Percentiles rank a stretch among this genome's conserved stretches.
Evolutionary conservation across 1,140 invertebrate genomes (phyloP).

Genomic region (Neomicropteryx cornuta): DNA sequence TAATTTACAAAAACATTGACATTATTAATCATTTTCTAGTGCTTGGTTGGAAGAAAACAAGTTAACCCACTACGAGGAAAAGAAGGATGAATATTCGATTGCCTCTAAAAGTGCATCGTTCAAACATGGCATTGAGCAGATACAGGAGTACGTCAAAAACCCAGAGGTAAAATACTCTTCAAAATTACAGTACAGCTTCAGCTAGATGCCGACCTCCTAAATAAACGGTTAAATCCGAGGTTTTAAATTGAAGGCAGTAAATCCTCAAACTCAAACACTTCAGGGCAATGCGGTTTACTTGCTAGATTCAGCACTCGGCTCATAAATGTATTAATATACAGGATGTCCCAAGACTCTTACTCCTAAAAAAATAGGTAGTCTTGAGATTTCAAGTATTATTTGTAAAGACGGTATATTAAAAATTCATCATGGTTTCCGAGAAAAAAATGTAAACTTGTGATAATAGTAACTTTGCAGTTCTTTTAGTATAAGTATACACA

Average conservation of each 20-base stretch:
- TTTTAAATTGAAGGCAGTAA: not conserved
- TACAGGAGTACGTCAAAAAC: conserved; percentile 73
- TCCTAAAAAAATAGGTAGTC: too few species aligned
- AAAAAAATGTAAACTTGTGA: too few species aligned
- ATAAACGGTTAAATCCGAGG: not conserved
- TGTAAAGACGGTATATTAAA: too few species aligned
- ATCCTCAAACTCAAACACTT: not conserved
- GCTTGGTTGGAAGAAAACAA: conserved; percentile 83
- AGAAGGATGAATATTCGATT: conserved; percentile 69
- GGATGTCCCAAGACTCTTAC: too few species aligned
- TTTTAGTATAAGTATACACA: too few species aligned
- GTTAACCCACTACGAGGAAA: conserved; percentile 74
- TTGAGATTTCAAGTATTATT: too few species aligned
- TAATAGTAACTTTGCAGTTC: too few species aligned
- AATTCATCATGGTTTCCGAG: too few species aligned
- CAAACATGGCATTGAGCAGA: conserved; percentile 75
- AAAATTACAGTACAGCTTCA: not conserved
- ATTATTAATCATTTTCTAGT: conserved; percentile 45
- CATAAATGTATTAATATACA: not conserved
- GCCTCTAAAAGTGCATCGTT: conserved; percentile 69
- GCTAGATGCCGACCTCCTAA: not conserved
- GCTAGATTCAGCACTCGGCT: not conserved
- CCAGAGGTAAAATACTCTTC: conserved; percentile 41
- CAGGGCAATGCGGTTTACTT: not conserved
- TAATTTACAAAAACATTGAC: not conserved